A percentile compares a stretch with the other conserved stretches of the same genome.
Evolutionary conservation across 92 coral and sea anemone genomes (phyloP).

Genomic region (Hydrozoanthus gracilis): DNA sequence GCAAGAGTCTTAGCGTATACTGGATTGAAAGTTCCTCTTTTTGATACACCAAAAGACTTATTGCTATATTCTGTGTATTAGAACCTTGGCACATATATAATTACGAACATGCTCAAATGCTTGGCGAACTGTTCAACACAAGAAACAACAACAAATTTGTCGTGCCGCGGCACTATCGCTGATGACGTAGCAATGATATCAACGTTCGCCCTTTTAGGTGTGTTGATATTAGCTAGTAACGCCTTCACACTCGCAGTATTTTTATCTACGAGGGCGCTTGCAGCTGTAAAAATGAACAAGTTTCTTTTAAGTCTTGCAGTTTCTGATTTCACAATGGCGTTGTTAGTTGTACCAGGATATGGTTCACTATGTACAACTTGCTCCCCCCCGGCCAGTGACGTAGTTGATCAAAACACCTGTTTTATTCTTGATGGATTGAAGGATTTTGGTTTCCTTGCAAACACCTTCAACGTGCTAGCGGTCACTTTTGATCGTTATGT

Average conservation of each 20-base stretch:
- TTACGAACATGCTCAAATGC: too few relatives aligned
- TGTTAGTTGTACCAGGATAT: constrained; percentile 64
- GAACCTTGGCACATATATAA: too few relatives aligned
- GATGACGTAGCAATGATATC: constrained; percentile 62
- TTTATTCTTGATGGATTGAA: constrained; percentile 69
- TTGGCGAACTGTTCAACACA: too few relatives aligned
- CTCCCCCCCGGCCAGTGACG: constrained; percentile 19
- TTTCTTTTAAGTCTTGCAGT: constrained; percentile 69
- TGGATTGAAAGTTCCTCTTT: too few relatives aligned
- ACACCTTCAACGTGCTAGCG: constrained; percentile 62
- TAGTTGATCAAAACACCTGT: constrained; percentile 35
- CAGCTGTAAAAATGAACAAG: constrained; percentile 67
- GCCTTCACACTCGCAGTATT: constrained; percentile 66
- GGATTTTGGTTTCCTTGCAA: constrained; percentile 65
- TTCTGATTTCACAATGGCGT: constrained; percentile 56
- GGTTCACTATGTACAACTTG: constrained; percentile 65
- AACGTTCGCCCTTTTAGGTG: constrained; percentile 47
- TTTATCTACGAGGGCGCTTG: constrained; percentile 60
- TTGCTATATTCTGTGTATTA: too few relatives aligned
- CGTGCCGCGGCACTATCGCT: too few relatives aligned
- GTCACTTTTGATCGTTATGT: constrained; percentile 72
- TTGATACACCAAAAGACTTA: too few relatives aligned
- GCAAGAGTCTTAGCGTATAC: too few relatives aligned
- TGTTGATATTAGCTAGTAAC: constrained; percentile 65
- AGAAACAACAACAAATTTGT: too few relatives aligned